Base-by-base conservation (phyloP, 2,888 invertebrate species). In the Penaeus monodon region DNA sequence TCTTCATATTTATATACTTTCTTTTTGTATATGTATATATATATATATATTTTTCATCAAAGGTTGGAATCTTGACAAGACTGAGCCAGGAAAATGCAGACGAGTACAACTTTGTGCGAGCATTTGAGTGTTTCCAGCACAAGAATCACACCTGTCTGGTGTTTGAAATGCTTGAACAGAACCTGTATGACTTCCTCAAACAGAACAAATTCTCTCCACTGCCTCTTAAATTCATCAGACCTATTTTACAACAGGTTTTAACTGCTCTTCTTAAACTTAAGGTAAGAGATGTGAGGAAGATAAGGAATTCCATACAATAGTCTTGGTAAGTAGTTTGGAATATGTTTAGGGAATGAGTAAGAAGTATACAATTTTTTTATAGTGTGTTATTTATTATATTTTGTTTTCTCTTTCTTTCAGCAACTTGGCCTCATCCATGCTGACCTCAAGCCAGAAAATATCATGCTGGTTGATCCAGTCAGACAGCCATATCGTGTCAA, bases 91-190 rank as follows among this genome's bases (percentile, higher is more conserved):
- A 99, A 94, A 98, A 98, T 94, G 98, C 98, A 91, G 98, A 98
- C 93, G 98, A 98, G 94, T 99, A 98, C 94, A 99, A 99, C 94
- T 99, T 99, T 94, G 99, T 99, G 91, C 97, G 99, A 91, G 99
- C 99, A 79, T 99, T 98, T 94, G 99, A 99, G 93, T 99, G 99
- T 94, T 99, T 99, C 94, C 98, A 98, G 94, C 99, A 99, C 93
- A 98, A 99, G 93, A 98, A 98, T 93, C 99, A 99, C 94, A 99
- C 99, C 85, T 99, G 99, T 93, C 95, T 99, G 93, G 99, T 99
- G 92, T 99, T 99, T 93, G 99, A 99, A 94, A 99, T 99, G 99
- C 95, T 99, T 91, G 99, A 99, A 92, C 99, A 99, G 94, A 99
- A 99, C 94, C 94, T 99, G 91, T 99, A 99, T 93, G 99, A 99